Evolutionary conservation across 2,797 vertebrate species (phyloP), one percentile per base, ranked within the genome.

Genomic region (Carduelis carduelis): DNA sequence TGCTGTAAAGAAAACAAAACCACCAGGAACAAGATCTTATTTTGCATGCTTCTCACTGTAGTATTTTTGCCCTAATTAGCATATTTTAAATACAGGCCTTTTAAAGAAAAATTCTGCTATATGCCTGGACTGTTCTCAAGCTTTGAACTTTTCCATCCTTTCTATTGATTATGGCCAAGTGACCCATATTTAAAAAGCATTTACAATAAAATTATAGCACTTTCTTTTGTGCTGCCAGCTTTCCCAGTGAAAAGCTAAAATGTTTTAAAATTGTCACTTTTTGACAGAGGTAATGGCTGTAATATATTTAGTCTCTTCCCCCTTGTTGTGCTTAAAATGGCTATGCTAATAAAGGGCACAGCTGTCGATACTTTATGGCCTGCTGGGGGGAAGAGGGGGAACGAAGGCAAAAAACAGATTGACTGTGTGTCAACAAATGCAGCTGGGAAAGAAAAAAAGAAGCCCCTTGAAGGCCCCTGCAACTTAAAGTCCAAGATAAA

Each of bases 351-450:
- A 99, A 98, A 99, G 98, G 98, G 97, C 98, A 98, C 99, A 99
- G 99, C 99, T 99, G 99, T 99, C 98, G 98, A 98, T 98, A 98
- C 99, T 99, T 99, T 99, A 99, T 98, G 98, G 98, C 98, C 98
- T 97, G 97, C 97, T 92, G 94, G 96, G 97, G 97, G 97, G 97
- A 96, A 97, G 96, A 94, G 75, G 95, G 95, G 94, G 96, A 97
- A 97, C 2, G 96, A 97, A 98, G 98, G 98, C 97, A 97, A 98
- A 98, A 98, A 97, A 74, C 98, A 98, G 98, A 98, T 98, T 98
- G 98, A 98, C 98, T 98, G 98, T 98, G 98, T 99, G 99, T 99
- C 99, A 99, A 99, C 99, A 99, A 99, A 99, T 98, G 98, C 98
- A 99, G 98, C 99, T 99, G 99, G 98, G 98, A 97, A 97, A 98